Percentiles rank a stretch among this genome's conserved stretches.
These are phyloP conservation scores for Cottoperca gobio DNA, from an alignment of 2,797 vertebrate species.

Conservation along the genomic window DNA sequence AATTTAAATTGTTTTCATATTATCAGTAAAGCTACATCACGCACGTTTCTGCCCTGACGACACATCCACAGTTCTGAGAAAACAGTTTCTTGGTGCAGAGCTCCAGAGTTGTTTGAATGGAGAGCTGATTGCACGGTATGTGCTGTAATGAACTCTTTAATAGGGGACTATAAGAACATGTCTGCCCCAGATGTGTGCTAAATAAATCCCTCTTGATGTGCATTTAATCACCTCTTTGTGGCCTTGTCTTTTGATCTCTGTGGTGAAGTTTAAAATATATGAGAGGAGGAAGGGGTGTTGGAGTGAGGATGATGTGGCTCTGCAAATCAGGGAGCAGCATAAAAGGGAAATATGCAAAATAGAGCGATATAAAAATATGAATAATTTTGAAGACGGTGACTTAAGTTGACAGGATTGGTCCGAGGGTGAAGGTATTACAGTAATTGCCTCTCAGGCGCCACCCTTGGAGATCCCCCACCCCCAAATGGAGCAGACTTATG, in stretches of 20 bases:
- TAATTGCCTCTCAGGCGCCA: constrained; percentile 70
- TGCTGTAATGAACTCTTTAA: constrained; percentile 70
- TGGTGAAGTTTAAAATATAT: constrained; percentile 69
- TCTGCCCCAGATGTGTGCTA: constrained; percentile 66
- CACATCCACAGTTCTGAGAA: background rate
- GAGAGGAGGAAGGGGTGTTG: constrained; percentile 23
- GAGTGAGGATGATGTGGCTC: constrained; percentile 22
- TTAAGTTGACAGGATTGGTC: constrained; percentile 70
- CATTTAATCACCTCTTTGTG: constrained; percentile 81
- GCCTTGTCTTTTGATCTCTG: constrained; percentile 77
- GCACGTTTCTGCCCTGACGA: constrained; percentile 36
- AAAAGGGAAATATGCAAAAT: constrained; percentile 68
- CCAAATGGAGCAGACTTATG: constrained; percentile 40
- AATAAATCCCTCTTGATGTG: constrained; percentile 76
- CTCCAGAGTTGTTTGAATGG: constrained; percentile 14
- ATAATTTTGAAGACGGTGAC: constrained; percentile 58
- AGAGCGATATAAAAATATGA: constrained; percentile 40
- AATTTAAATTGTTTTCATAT: background rate
- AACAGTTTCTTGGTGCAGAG: background rate
- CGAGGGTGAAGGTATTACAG: constrained; percentile 70
- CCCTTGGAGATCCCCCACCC: constrained; percentile 45
- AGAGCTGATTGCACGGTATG: constrained; percentile 39
- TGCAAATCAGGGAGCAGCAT: constrained; percentile 33
- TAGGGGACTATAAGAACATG: constrained; percentile 57
- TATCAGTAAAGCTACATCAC: background rate